Conservation (phyloP, 1,140 invertebrate species). For the Eubasilissa regina region DNA sequence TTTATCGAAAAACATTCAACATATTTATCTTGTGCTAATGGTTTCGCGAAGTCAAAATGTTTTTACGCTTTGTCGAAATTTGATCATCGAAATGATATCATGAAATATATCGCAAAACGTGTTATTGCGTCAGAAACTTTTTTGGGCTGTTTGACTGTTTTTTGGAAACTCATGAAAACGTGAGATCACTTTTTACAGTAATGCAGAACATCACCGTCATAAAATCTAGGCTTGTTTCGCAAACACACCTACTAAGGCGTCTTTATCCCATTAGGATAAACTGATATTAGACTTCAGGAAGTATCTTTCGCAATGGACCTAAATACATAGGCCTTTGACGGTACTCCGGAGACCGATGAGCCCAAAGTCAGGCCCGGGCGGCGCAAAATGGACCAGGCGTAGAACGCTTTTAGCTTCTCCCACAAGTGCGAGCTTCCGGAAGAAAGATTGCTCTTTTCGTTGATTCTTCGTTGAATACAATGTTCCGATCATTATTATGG, state of each 20-base stretch:
- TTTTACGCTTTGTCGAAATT: constrained; percentile 2
- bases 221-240: constrained; percentile 34
- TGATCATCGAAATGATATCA: neutral
- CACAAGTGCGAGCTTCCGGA: neutral
- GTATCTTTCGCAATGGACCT: constrained; percentile 32
- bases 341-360: constrained; percentile 40
- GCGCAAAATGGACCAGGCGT: neutral
- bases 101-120: too few relatives aligned
- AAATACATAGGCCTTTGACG: constrained; percentile 44
- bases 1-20: constrained; percentile 37
- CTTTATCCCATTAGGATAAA: constrained; percentile 49
- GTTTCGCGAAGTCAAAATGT: neutral
- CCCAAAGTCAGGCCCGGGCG: neutral
- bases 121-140: neutral
- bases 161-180: neutral
- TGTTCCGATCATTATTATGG: too few relatives aligned
- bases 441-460: too few relatives aligned
- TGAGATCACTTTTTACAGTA: neutral
- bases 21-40: constrained; percentile 16
- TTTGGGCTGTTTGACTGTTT: neutral
- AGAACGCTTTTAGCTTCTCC: neutral
- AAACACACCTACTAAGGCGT: constrained; percentile 19
- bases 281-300: constrained; percentile 49
- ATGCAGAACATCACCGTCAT: neutral
- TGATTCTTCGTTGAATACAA: too few relatives aligned